These are phyloP conservation scores for Cydia amplana DNA, from an alignment of 1,140 invertebrate species.

Conservation along the genomic window DNA sequence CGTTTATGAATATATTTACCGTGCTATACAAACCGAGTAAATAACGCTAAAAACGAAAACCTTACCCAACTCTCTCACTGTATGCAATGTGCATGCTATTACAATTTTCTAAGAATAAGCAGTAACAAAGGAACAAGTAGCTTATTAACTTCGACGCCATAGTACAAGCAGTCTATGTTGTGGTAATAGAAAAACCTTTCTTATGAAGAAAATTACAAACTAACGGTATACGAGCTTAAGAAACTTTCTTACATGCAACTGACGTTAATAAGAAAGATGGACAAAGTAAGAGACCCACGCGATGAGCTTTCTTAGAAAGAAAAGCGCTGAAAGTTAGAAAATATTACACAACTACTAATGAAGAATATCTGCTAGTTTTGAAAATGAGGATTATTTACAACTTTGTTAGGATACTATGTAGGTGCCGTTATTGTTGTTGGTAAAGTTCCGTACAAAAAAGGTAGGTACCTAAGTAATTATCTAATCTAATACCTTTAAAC, in stretches of 20 bases:
- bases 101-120: not conserved
- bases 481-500: no score
- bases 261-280: slow-evolving; percentile 11
- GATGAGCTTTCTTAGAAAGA: not conserved
- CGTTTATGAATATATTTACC: no score
- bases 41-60: not conserved
- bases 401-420: no score
- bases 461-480: no score
- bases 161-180: not conserved
- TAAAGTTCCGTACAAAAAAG: no score
- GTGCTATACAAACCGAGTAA: no score
- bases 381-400: no score
- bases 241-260: slow-evolving; percentile 2
- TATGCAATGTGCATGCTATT: no score
- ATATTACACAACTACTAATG: slow-evolving; percentile 9
- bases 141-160: not conserved
- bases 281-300: not conserved
- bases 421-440: no score
- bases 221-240: slow-evolving; percentile 6
- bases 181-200: not conserved
- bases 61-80: not conserved
- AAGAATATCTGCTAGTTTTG: no score
- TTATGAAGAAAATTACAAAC: slow-evolving; percentile 3
- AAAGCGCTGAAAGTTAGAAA: not conserved
- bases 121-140: not conserved